Evolutionary conservation across 2,888 invertebrate genomes (phyloP), one percentile per base, ranked within the genome.

Genomic region (Tenthredo distinguenda): DNA sequence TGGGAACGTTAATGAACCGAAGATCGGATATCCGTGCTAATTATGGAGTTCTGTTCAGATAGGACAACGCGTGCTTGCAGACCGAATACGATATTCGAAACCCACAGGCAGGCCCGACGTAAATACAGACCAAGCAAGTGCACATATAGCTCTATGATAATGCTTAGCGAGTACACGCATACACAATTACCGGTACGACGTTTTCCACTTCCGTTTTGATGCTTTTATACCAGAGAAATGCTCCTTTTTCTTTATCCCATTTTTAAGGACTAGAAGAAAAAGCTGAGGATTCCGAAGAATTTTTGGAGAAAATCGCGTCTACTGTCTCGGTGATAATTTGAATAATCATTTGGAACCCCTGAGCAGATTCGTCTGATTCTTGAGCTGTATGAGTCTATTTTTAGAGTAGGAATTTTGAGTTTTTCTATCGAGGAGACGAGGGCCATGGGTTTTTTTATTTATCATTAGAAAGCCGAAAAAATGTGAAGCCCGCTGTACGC

Each of bases 21-120:
- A 83, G 47, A 50, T 68, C 68, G 83, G 83, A 83, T 83, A 83
- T 83, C 83, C 83, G 83, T 71, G 83, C 71, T 83, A 68, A 83
- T 83, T 83, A 83, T 31, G 31, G 83, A 83, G 83, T 47, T 47
- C 43, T 47, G 71, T 83, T 50, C 43, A 40, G 83, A 62, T 34
- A 65, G 47, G 31, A 31, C 55, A 47, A 47, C 83, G 68, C 9
- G 47, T 62, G 58, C 31, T 50, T 62, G 62, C 62, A 81, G 81
- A 40, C 40, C 26, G 40, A 81, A 34, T 77, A 31, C 21, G 37
- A 34, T 34, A 34, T 58, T 79, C 37, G 58, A 79, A 55, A 10
- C 58, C 58, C n/a, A 26, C n/a, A 40, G 81, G 58, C 58, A 40
- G n/a, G 40, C n/a, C 40, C 21, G 40, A 21, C 21, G 58, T 26